A percentile compares a stretch with the other conserved stretches of the same genome.
These are phyloP conservation scores for Beaufortia kweichowensis DNA, from an alignment of 2,113 vertebrate species.

Conservation along the genomic window DNA sequence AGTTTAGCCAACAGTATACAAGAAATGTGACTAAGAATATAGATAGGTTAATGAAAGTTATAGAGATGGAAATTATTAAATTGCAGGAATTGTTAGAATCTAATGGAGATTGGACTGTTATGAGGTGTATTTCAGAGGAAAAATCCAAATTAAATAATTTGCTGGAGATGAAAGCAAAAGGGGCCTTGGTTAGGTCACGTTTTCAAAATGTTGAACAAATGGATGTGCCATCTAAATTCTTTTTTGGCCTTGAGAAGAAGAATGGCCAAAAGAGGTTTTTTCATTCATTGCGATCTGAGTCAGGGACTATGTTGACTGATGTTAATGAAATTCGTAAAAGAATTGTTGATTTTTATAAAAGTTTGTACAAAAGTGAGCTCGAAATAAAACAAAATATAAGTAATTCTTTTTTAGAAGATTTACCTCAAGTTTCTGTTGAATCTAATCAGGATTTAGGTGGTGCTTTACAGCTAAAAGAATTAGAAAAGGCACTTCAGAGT, in stretches of 20 bases:
- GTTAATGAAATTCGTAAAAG: background rate
- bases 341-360: background rate
- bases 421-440: background rate
- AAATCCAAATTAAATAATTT: background rate
- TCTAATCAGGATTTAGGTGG: background rate
- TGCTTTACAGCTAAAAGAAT: background rate
- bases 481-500: background rate
- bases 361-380: background rate
- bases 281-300: background rate
- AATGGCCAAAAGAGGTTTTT: background rate
- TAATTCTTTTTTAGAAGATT: background rate
- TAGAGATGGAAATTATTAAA: background rate
- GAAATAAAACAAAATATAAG: background rate
- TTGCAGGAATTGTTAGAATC: background rate
- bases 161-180: background rate
- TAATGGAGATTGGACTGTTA: background rate
- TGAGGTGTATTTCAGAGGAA: background rate
- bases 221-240: background rate
- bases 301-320: background rate
- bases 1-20: conserved; percentile 24
- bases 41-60: background rate
- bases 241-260: conserved; percentile 1
- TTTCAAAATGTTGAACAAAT: conserved; percentile 12
- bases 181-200: background rate
- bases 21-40: background rate